Percentiles rank a stretch among this genome's conserved stretches.
Evolutionary conservation across 2,888 invertebrate species (phyloP).

Genomic region (Tridacna gigas): DNA sequence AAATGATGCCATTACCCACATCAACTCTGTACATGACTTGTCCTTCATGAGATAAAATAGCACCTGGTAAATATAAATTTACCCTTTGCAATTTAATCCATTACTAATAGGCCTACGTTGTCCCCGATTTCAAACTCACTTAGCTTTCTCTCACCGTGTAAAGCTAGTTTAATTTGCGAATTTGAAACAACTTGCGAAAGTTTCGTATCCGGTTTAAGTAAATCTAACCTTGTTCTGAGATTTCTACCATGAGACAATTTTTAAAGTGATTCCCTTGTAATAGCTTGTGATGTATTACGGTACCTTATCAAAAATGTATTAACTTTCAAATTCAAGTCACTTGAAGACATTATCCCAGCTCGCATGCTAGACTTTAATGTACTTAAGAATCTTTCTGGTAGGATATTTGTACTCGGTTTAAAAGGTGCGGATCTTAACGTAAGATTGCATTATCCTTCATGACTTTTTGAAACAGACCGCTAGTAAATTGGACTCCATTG

Average conservation of each 20-base stretch:
- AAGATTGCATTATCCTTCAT: conserved; percentile 55
- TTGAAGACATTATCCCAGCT: conserved; percentile 39
- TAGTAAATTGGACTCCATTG: conserved; percentile 55
- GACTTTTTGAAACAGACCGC: conserved; percentile 48
- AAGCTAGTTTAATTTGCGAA: conserved; percentile 4
- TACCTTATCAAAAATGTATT: conserved; percentile 24
- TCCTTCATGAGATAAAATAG: neutral
- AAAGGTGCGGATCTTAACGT: conserved; percentile 53
- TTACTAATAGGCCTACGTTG: neutral
- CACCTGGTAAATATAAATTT: neutral
- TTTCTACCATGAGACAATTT: conserved; percentile 52
- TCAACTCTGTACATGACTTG: neutral
- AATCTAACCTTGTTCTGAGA: conserved; percentile 19
- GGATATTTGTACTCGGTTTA: conserved; percentile 59
- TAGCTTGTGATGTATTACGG: conserved; percentile 41
- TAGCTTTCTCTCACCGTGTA: neutral
- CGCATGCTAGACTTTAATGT: conserved; percentile 56
- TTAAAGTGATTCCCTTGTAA: conserved; percentile 46
- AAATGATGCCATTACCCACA: conserved; percentile 1
- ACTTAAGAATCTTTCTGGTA: conserved; percentile 57
- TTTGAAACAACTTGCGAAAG: neutral
- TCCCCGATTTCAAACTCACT: neutral
- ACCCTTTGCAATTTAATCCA: neutral
- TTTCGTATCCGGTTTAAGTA: conserved; percentile 1
- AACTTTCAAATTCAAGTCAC: conserved; percentile 40